phyloP scores from a whole-genome alignment of 2,888 invertebrate genomes.

The Deilephila elpenor region DNA sequence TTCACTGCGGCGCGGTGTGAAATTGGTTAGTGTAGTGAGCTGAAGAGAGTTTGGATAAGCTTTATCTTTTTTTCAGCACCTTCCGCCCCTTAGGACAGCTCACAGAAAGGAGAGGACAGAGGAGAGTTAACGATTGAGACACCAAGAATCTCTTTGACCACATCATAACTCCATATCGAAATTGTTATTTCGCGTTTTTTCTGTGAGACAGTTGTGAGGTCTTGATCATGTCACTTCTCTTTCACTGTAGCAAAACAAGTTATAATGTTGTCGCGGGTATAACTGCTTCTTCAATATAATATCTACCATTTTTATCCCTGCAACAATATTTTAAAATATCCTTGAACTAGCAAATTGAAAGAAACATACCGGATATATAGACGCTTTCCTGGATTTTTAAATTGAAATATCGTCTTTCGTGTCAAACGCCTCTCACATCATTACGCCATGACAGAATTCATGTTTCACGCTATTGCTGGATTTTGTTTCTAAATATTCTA shows the following conservation, averaged over 20 bases:
- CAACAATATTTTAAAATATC: not conserved
- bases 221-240: no score
- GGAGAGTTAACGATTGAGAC: not conserved
- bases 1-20: not conserved
- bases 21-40: not conserved
- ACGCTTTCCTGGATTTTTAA: not conserved
- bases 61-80: not conserved
- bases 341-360: not conserved
- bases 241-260: no score
- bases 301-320: no score
- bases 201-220: no score
- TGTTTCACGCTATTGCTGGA: conserved; percentile 20
- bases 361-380: not conserved
- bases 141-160: not conserved
- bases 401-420: conserved; percentile 14
- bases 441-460: conserved; percentile 23
- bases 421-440: conserved; percentile 16
- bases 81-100: no score
- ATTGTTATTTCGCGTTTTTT: no score
- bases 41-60: not conserved
- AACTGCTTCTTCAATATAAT: no score
- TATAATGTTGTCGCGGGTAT: no score
- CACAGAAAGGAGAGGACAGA: no score
- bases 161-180: not conserved
- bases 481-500: conserved; percentile 20